These are phyloP conservation scores for Eupithecia centaureata DNA, from an alignment of 2,888 invertebrate genomes.

Conservation along the genomic window DNA sequence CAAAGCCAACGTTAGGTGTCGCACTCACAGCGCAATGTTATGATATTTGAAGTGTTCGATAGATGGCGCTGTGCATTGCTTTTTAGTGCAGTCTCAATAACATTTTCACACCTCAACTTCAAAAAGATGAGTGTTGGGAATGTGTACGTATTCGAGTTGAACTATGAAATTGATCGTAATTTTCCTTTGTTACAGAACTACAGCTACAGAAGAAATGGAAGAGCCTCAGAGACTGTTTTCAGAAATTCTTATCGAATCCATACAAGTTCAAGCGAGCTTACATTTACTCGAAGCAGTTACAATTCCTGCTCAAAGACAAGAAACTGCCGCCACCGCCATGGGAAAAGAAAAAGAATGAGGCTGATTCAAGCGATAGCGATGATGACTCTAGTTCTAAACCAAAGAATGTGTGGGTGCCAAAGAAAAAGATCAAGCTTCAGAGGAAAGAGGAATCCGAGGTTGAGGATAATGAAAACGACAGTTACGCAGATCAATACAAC, in stretches of 20 bases:
- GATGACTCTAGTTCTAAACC: slow-evolving; percentile 44
- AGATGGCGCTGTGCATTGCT: slow-evolving; percentile 1
- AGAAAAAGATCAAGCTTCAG: slow-evolving; percentile 58
- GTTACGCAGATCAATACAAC: slow-evolving; percentile 33
- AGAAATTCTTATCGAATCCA: slow-evolving; percentile 69
- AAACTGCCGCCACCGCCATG: slow-evolving; percentile 34
- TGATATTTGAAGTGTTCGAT: neutral
- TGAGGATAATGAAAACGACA: slow-evolving; percentile 52
- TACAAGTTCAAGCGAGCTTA: slow-evolving; percentile 69
- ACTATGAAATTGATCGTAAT: neutral
- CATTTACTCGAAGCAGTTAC: slow-evolving; percentile 66
- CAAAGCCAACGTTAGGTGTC: neutral
- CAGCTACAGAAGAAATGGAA: slow-evolving; percentile 81
- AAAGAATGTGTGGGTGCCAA: slow-evolving; percentile 57
- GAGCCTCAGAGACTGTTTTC: slow-evolving; percentile 74
- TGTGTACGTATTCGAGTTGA: neutral
- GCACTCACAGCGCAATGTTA: neutral
- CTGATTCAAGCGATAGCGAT: slow-evolving; percentile 59
- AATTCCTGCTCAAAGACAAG: slow-evolving; percentile 66
- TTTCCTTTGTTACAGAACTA: slow-evolving; percentile 63
- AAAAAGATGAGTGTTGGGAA: neutral
- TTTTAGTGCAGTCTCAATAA: neutral
- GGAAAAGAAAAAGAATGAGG: slow-evolving; percentile 17
- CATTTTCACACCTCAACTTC: neutral
- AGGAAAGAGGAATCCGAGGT: slow-evolving; percentile 55